These are phyloP conservation scores for Heterohyrax brucei DNA, from an alignment of 2,797 vertebrate species.

Conservation along the genomic window DNA sequence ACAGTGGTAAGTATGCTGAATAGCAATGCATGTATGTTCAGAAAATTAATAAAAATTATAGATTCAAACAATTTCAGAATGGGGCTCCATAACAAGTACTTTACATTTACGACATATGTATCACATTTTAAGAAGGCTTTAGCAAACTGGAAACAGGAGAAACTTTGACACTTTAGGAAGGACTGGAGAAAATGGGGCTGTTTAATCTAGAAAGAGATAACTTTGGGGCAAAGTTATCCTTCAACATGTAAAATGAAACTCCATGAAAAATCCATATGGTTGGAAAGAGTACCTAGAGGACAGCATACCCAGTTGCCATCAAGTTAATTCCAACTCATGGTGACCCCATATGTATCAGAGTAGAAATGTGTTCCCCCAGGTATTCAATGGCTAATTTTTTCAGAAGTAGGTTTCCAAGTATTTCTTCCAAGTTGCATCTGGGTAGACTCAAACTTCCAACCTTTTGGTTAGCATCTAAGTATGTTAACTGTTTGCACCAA, in stretches of 20 bases:
- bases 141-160: slow-evolving; percentile 29
- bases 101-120: slow-evolving; percentile 47
- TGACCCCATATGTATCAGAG: background rate
- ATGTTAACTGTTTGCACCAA: background rate
- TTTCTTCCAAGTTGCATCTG: background rate
- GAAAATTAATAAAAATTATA: slow-evolving; percentile 55
- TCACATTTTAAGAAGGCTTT: slow-evolving; percentile 74
- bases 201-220: background rate
- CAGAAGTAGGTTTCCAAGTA: background rate
- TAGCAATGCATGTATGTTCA: background rate
- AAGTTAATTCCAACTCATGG: background rate
- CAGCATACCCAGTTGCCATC: background rate
- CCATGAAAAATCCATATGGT: background rate
- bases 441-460: background rate
- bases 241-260: background rate
- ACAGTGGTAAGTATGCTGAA: background rate
- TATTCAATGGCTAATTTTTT: background rate
- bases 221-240: background rate
- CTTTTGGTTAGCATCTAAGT: background rate
- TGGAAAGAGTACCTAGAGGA: background rate
- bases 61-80: slow-evolving; percentile 4
- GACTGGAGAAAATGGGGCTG: background rate
- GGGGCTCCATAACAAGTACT: background rate
- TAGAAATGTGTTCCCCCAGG: background rate
- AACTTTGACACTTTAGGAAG: background rate